Conservation (phyloP, 2,888 invertebrate genomes). For the Ptilodon capucinus region DNA sequence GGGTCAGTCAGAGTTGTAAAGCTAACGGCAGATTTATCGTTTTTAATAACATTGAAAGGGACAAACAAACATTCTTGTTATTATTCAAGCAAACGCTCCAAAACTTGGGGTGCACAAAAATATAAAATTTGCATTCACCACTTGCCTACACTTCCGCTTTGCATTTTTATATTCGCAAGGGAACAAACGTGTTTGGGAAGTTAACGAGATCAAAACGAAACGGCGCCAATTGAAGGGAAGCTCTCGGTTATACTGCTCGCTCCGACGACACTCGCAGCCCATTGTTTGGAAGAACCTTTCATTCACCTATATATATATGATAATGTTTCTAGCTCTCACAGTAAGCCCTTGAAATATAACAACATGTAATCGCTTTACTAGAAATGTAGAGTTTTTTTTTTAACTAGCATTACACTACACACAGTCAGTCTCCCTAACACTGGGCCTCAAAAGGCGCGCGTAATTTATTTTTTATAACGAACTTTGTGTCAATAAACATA, state of each 20-base stretch:
- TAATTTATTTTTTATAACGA: too few relatives aligned
- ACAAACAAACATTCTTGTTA: slow-evolving; percentile 18
- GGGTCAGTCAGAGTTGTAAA: too few relatives aligned
- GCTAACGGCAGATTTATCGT: not conserved
- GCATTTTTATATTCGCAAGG: slow-evolving; percentile 58
- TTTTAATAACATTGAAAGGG: not conserved
- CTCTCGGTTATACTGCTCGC: not conserved
- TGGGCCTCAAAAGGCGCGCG: too few relatives aligned
- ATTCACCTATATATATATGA: too few relatives aligned
- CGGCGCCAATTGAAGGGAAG: slow-evolving; percentile 32
- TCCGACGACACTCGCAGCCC: not conserved
- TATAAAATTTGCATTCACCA: slow-evolving; percentile 60
- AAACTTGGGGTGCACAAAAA: slow-evolving; percentile 29
- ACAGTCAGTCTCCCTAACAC: too few relatives aligned
- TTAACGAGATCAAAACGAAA: slow-evolving; percentile 51
- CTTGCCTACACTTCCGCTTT: slow-evolving; percentile 49
- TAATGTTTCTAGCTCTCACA: too few relatives aligned
- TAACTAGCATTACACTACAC: too few relatives aligned
- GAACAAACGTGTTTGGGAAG: slow-evolving; percentile 55
- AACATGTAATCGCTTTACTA: too few relatives aligned
- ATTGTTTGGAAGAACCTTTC: not conserved
- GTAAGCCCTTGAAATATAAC: too few relatives aligned
- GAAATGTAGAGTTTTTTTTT: too few relatives aligned
- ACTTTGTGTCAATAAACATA: too few relatives aligned
- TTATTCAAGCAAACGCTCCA: slow-evolving; percentile 22